phyloP scores from a whole-genome alignment of 37 sponge, comb jelly and placozoan species.

The Agelas oroides region DNA sequence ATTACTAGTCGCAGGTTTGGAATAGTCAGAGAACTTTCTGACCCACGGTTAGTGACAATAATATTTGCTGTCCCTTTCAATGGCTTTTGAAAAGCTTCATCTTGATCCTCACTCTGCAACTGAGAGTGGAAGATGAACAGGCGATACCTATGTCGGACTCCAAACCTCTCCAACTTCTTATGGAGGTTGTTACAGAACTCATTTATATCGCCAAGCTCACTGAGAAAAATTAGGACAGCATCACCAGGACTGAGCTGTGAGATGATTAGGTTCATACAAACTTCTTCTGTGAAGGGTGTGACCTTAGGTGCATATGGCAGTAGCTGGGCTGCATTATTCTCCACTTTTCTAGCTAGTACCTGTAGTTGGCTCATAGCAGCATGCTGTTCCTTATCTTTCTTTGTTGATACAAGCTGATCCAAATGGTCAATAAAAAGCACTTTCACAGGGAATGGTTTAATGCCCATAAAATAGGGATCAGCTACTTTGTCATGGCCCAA shows the following conservation, averaged over 20 bases:
- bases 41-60: conserved; percentile 45
- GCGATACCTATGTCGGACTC: background rate
- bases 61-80: conserved; percentile 19
- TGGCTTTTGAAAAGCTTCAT: conserved; percentile 25
- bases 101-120: conserved; percentile 53
- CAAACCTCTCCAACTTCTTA: background rate
- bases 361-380: background rate
- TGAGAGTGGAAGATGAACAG: conserved; percentile 58
- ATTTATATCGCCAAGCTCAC: conserved; percentile 53
- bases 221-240: conserved; percentile 52
- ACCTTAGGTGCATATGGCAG: background rate
- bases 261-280: conserved; percentile 49
- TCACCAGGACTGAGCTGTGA: conserved; percentile 23
- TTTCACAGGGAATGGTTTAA: conserved; percentile 19
- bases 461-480: conserved; percentile 39
- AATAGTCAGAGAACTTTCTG: conserved; percentile 69
- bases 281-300: background rate
- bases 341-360: background rate
- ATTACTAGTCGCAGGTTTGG: conserved; percentile 55
- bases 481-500: conserved; percentile 26
- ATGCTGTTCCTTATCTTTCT: background rate
- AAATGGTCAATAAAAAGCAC: conserved; percentile 41
- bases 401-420: background rate
- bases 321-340: background rate
- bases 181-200: conserved; percentile 5